A percentile compares a stretch with the other conserved stretches of the same genome.
phyloP scores from a whole-genome alignment of 2,797 vertebrate genomes.

The Pseudopleuronectes americanus region DNA sequence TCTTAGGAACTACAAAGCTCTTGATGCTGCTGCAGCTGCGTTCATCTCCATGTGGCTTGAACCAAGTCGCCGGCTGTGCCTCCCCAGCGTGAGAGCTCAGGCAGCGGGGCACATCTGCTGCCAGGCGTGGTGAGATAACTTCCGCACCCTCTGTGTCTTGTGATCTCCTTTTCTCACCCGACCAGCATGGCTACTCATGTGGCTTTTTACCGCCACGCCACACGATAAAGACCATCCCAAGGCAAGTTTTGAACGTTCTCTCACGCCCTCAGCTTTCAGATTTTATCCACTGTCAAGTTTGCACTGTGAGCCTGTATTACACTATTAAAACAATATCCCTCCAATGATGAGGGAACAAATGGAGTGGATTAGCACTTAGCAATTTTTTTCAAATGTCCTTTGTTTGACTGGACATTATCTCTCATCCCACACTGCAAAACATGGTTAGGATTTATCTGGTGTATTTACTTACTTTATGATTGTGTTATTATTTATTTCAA shows the following conservation, averaged over 20 bases:
- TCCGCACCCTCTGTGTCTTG: slow-evolving; percentile 31
- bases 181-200: slow-evolving; percentile 31
- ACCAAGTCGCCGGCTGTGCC: slow-evolving; percentile 22
- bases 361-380: slow-evolving; percentile 35
- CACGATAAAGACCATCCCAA: slow-evolving; percentile 17
- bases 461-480: slow-evolving; percentile 28
- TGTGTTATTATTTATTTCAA: no score
- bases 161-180: slow-evolving; percentile 28
- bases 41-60: slow-evolving; percentile 28
- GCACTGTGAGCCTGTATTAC: slow-evolving; percentile 10
- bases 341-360: slow-evolving; percentile 19
- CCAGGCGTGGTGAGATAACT: slow-evolving; percentile 44
- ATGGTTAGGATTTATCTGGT: slow-evolving; percentile 34
- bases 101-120: slow-evolving; percentile 16
- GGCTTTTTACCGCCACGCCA: slow-evolving; percentile 9
- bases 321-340: slow-evolving; percentile 36
- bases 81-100: slow-evolving; percentile 27
- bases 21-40: slow-evolving; percentile 5
- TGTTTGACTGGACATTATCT: slow-evolving; percentile 36
- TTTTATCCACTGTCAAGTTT: slow-evolving; percentile 36
- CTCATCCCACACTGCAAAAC: slow-evolving; percentile 20
- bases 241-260: slow-evolving; percentile 19
- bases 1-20: background rate
- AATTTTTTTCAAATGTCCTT: slow-evolving; percentile 39
- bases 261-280: slow-evolving; percentile 21